phyloP scores from a whole-genome alignment of 2,888 invertebrate species.

The Eupithecia insigniata region DNA sequence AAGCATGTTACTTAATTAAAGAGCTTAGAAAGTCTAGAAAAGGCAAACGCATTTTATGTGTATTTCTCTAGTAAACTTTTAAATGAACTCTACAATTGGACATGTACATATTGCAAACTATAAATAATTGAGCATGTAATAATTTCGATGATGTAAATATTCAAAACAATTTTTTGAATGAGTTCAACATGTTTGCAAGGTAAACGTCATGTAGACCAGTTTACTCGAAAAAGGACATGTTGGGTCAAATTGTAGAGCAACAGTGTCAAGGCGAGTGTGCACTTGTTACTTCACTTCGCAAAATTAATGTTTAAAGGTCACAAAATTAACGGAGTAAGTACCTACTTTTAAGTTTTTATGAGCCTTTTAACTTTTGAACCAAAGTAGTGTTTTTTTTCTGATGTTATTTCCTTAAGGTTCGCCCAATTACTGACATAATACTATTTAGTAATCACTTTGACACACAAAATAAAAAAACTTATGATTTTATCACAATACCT shows the following conservation, averaged over 20 bases:
- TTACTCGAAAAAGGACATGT: conserved; percentile 25
- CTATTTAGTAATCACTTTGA: neutral
- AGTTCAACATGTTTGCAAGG: conserved; percentile 27
- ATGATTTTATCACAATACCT: no score
- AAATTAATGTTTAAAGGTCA: conserved; percentile 10
- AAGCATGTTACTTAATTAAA: no score
- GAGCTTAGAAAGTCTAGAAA: no score
- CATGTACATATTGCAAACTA: no score
- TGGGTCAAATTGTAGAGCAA: conserved; percentile 23
- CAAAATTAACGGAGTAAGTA: neutral
- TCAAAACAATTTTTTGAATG: conserved; percentile 9
- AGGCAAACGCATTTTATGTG: no score
- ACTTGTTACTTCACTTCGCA: conserved; percentile 7
- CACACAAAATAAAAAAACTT: no score
- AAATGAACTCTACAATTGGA: no score
- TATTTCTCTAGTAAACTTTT: no score
- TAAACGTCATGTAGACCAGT: conserved; percentile 24
- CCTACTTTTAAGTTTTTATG: neutral
- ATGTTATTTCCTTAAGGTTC: neutral
- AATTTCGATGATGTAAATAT: neutral
- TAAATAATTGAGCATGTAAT: neutral
- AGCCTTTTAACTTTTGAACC: neutral
- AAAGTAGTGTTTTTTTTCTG: neutral
- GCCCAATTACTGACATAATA: neutral
- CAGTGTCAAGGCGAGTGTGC: conserved; percentile 19